Base-by-base conservation (phyloP, 2,888 invertebrate species). In the Embidobia sp. region DNA sequence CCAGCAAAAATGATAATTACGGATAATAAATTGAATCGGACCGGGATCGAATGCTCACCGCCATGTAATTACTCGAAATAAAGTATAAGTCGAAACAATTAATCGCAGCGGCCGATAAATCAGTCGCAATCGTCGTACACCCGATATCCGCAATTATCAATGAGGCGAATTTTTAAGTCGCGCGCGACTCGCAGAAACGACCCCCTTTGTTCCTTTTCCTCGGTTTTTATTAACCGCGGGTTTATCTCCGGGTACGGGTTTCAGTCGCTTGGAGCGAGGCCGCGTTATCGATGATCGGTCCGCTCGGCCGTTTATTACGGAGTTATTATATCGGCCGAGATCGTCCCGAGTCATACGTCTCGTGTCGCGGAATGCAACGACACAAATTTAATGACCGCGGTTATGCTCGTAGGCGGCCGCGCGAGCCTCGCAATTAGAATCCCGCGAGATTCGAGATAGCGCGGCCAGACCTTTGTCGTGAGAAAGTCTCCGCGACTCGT, bases 361-460 rank as follows among this genome's bases (percentile, higher is more conserved):
- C 48, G 13, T 76, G 63, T 78, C 77, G 77, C 78, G 74, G 67
- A 76, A 77, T 63, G 76, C 81, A 85, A 85, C 80, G 83, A 84
- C 84, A 82, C 83, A 79, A 85, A 84, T 85, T 85, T 84, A 82
- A 84, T 81, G 84, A 79, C 82, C 59, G 81, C 80, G 81, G 79
- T 81, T 80, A 69, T 69, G 35, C 79, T 77, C 79, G 85, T 82
- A 81, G 82, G 83, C 81, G 83, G 82, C 76, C 49, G 78, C 79
- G 81, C 37, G 81, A 81, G 81, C 79, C 82, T 83, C 79, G 83
- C 82, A 85, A 84, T 85, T 85, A 85, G 73, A 78, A 70, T 78
- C 72, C 70, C 67, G 61, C 74, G 75, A 77, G 79, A 81, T 82
- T 78, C 78, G 76, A 79, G 82, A 81, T 83, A 83, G 79, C 57